phyloP scores from a whole-genome alignment of 2,888 invertebrate species.

The Neria commutata region DNA sequence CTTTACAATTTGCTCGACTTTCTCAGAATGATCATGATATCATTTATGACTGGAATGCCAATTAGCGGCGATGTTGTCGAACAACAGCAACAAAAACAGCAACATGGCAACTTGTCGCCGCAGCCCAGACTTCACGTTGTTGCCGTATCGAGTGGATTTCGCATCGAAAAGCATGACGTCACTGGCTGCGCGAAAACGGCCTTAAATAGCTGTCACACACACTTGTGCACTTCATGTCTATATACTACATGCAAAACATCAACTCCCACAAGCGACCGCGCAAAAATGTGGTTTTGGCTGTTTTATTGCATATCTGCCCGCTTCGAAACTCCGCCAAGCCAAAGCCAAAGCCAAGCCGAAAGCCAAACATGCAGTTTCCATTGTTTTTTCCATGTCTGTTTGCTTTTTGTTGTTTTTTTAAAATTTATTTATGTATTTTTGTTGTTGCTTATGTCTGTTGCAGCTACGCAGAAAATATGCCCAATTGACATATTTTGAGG shows the following conservation, averaged over 20 bases:
- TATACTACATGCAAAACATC: no score
- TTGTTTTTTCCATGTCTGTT: no score
- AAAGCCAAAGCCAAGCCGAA: no score
- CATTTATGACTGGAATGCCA: slow-evolving; percentile 26
- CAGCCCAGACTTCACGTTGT: background rate
- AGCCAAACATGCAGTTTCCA: slow-evolving; percentile 19
- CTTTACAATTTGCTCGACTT: slow-evolving; percentile 23
- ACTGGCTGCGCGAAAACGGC: slow-evolving; percentile 12
- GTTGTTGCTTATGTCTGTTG: background rate
- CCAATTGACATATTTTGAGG: background rate
- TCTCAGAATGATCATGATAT: slow-evolving; percentile 36
- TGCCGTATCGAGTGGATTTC: background rate
- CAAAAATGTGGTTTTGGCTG: background rate
- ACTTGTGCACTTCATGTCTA: slow-evolving; percentile 21
- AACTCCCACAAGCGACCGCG: background rate
- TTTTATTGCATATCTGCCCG: background rate
- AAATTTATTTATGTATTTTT: background rate
- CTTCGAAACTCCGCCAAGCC: background rate
- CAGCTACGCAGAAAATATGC: background rate
- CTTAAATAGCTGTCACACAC: slow-evolving; percentile 7
- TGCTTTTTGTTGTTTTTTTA: no score
- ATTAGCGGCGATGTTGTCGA: background rate
- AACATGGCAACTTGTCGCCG: no score
- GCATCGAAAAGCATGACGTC: slow-evolving; percentile 30
- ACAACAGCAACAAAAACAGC: no score